These are phyloP conservation scores for Seira musarum DNA, from an alignment of 2,888 invertebrate species.

Conservation along the genomic window DNA sequence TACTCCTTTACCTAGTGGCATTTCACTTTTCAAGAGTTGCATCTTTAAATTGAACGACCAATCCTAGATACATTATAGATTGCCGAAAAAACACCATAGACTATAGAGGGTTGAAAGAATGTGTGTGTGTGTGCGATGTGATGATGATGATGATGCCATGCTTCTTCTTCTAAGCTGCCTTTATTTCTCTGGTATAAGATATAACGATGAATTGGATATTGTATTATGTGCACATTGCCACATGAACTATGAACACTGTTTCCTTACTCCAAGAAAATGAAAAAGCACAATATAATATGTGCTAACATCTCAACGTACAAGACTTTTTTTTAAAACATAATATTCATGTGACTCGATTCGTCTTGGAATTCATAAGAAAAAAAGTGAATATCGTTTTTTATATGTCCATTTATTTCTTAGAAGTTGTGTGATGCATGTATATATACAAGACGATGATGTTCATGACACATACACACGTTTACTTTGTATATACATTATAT, in stretches of 20 bases:
- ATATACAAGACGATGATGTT: conserved; percentile 1
- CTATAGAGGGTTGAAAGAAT: conserved; percentile 37
- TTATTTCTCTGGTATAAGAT: no score
- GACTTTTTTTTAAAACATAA: background rate
- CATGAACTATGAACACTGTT: background rate
- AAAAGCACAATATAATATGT: background rate
- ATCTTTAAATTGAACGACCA: conserved; percentile 51
- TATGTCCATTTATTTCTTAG: conserved; percentile 1
- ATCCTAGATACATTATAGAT: conserved; percentile 48
- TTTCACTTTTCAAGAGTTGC: conserved; percentile 59
- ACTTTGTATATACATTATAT: background rate
- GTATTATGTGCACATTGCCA: background rate
- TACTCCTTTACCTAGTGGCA: conserved; percentile 22
- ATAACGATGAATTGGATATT: no score
- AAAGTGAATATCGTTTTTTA: conserved; percentile 8
- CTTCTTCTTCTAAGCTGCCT: no score
- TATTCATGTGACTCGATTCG: conserved; percentile 9
- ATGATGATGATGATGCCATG: background rate
- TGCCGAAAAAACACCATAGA: conserved; percentile 34
- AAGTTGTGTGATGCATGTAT: background rate
- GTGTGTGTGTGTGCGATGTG: conserved; percentile 29
- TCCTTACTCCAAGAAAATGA: conserved; percentile 14
- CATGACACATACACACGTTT: background rate
- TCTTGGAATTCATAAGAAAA: background rate
- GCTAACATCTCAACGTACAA: background rate